Evolutionary conservation across 2,113 vertebrate species (phyloP).

Genomic region (Actenoides hombroni): DNA sequence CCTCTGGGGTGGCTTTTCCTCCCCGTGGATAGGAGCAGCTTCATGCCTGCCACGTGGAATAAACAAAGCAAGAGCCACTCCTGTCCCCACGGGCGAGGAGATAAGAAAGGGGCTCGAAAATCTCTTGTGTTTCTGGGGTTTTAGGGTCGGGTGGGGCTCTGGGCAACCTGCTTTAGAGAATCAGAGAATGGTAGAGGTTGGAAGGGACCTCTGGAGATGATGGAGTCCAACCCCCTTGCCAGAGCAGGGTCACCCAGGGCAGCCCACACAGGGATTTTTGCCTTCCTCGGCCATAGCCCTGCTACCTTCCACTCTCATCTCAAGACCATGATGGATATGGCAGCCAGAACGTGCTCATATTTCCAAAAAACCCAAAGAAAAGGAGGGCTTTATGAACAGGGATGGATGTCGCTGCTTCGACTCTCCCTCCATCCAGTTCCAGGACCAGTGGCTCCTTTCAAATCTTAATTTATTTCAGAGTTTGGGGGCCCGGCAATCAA

Average conservation of each 20-base stretch:
- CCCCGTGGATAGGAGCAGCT: neutral
- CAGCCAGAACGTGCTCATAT: neutral
- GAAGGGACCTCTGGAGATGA: too few species aligned
- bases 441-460: neutral
- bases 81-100: neutral
- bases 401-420: neutral
- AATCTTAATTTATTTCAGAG: neutral
- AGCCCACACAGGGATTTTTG: too few species aligned
- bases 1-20: neutral
- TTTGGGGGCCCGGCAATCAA: neutral
- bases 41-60: neutral
- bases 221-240: too few species aligned
- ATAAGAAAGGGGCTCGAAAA: neutral
- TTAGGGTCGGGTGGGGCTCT: too few species aligned
- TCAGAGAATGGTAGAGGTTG: too few species aligned
- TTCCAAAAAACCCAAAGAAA: neutral
- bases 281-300: neutral
- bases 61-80: neutral
- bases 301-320: neutral
- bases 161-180: too few species aligned
- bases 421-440: neutral
- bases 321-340: neutral
- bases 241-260: too few species aligned
- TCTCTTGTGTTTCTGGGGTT: too few species aligned
- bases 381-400: neutral